Evolutionary conservation across 2,888 invertebrate genomes (phyloP).

Genomic region (Andrena minutula): DNA sequence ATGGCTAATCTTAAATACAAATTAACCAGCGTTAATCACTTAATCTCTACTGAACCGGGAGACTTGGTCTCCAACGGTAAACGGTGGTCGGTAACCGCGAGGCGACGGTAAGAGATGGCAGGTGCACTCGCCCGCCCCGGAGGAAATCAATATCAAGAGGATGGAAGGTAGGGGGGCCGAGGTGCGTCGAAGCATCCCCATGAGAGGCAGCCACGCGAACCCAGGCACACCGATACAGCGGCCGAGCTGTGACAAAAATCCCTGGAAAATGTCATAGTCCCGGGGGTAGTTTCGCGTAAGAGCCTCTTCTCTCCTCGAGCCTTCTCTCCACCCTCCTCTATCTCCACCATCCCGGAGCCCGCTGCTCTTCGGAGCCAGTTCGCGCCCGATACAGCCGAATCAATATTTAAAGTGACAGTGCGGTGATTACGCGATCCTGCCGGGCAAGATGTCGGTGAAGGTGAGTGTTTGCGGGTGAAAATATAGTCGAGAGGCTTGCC

Average conservation of each 20-base stretch:
- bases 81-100: conserved; percentile 17
- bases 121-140: conserved; percentile 68
- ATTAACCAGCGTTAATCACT: too few relatives aligned
- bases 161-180: conserved; percentile 72
- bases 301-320: conserved; percentile 18
- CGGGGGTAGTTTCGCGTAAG: conserved; percentile 36
- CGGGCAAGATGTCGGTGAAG: conserved; percentile 83
- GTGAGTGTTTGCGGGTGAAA: conserved; percentile 70
- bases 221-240: conserved; percentile 48
- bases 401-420: conserved; percentile 73
- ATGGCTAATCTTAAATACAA: background rate
- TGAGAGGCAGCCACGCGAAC: conserved; percentile 49
- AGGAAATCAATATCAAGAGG: conserved; percentile 81
- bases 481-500: background rate
- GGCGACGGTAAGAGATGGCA: conserved; percentile 76
- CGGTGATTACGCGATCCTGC: conserved; percentile 71
- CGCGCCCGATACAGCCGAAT: conserved; percentile 54
- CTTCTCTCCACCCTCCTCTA: background rate
- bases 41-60: too few relatives aligned
- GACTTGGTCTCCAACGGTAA: conserved; percentile 23
- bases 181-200: conserved; percentile 63
- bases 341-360: background rate
- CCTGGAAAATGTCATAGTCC: conserved; percentile 69
- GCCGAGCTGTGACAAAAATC: conserved; percentile 56
- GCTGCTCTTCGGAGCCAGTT: background rate